A percentile compares a stretch with the other conserved stretches of the same genome.
phyloP scores from a whole-genome alignment of 2,888 invertebrate genomes.

The Lochmaea crataegi region DNA sequence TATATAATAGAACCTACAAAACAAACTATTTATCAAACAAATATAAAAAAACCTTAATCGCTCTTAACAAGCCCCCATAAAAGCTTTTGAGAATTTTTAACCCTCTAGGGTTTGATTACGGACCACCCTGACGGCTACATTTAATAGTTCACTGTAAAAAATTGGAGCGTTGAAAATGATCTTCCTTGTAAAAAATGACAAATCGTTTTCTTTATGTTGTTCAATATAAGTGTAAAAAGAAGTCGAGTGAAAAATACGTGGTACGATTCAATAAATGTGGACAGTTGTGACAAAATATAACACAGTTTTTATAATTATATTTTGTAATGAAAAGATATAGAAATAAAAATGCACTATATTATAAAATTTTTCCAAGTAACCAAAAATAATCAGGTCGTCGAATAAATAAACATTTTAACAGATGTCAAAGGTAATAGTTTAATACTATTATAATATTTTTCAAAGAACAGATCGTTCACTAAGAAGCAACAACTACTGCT shows the following conservation, averaged over 20 bases:
- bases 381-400: no score
- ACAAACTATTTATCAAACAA: slow-evolving; percentile 57
- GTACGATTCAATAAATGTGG: slow-evolving; percentile 18
- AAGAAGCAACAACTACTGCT: no score
- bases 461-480: no score
- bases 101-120: slow-evolving; percentile 51
- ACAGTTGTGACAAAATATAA: slow-evolving; percentile 16
- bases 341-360: no score
- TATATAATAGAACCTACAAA: slow-evolving; percentile 49
- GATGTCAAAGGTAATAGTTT: no score
- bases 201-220: slow-evolving; percentile 54
- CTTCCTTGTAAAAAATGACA: slow-evolving; percentile 49
- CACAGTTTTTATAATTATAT: neutral
- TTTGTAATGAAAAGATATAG: neutral
- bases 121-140: slow-evolving; percentile 52
- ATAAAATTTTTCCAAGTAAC: no score
- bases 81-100: slow-evolving; percentile 50
- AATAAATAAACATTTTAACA: no score
- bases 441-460: no score
- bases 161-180: slow-evolving; percentile 51
- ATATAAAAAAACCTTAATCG: slow-evolving; percentile 50
- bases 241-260: slow-evolving; percentile 40
- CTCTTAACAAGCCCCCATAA: slow-evolving; percentile 52
- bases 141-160: slow-evolving; percentile 50
- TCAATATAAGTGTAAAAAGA: slow-evolving; percentile 52